These are phyloP conservation scores for Platalea minor DNA, from an alignment of 2,797 vertebrate genomes.

Conservation along the genomic window DNA sequence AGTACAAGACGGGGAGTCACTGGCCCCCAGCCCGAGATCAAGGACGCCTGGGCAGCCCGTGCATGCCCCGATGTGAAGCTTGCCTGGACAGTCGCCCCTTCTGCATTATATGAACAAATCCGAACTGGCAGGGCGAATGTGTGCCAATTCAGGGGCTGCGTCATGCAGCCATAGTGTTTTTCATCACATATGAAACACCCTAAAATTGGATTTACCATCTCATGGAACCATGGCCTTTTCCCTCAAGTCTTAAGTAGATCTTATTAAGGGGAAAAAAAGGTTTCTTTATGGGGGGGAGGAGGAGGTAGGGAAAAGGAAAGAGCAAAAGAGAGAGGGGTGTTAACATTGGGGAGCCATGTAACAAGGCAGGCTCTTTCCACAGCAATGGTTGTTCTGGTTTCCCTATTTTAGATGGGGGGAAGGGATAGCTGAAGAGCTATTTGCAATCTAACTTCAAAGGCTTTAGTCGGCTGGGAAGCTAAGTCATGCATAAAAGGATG, in stretches of 20 bases:
- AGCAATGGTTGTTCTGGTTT: constrained; percentile 31
- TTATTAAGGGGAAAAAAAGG: neutral
- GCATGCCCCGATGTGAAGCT: rapidly evolving
- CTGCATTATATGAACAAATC: constrained; percentile 23
- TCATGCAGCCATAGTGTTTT: neutral
- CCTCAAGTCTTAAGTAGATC: constrained; percentile 51
- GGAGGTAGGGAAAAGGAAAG: neutral
- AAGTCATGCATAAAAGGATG: constrained; percentile 70
- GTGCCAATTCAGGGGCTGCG: neutral
- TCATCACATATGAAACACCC: constrained; percentile 41
- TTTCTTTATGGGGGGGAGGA: neutral
- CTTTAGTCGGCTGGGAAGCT: constrained; percentile 45
- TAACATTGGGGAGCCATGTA: neutral
- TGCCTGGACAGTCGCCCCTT: neutral
- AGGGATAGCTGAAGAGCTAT: constrained; percentile 33
- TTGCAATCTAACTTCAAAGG: constrained; percentile 65
- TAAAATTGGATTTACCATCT: constrained; percentile 57
- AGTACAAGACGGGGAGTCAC: rapidly evolving
- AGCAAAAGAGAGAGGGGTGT: neutral
- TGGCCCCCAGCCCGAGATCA: neutral
- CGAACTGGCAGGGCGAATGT: neutral
- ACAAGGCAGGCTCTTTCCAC: constrained; percentile 7
- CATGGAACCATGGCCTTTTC: constrained; percentile 27
- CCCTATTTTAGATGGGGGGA: constrained; percentile 14
- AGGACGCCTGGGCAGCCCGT: neutral